Evolutionary conservation across 2,113 vertebrate species (phyloP).

Genomic region (Xyrauchen texanus): DNA sequence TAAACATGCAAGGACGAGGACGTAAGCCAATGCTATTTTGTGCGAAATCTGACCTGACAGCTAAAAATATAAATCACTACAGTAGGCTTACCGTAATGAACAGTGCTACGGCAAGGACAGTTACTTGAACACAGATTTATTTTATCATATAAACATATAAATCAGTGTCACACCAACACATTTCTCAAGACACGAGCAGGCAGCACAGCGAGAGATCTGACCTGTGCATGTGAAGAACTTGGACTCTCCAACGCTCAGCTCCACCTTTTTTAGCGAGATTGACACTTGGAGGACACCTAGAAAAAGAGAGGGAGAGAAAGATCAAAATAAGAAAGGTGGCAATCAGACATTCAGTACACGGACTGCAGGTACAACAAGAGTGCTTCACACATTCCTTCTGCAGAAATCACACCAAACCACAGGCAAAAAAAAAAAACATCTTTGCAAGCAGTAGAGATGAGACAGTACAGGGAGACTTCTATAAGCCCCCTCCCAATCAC

Average conservation of each 20-base stretch:
- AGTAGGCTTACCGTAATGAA: too few relatives aligned
- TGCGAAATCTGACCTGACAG: too few relatives aligned
- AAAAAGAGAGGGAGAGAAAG: conserved; percentile 52
- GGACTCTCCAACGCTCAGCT: conserved; percentile 96
- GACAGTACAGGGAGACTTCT: conserved; percentile 28
- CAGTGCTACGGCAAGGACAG: too few relatives aligned
- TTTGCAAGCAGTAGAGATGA: conserved; percentile 36
- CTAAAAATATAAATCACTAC: too few relatives aligned
- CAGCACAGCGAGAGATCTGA: conserved; percentile 50
- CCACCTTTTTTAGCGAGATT: conserved; percentile 96
- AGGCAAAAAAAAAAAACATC: conserved; percentile 28
- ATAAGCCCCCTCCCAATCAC: conserved; percentile 34
- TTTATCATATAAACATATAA: too few relatives aligned
- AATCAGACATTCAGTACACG: conserved; percentile 31
- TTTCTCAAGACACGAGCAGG: too few relatives aligned
- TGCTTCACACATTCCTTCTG: conserved; percentile 19
- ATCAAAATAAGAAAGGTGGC: not conserved
- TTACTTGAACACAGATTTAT: too few relatives aligned
- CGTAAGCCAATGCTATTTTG: too few relatives aligned
- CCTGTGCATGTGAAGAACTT: conserved; percentile 99
- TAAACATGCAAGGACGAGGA: too few relatives aligned
- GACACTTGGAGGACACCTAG: conserved; percentile 94
- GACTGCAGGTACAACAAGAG: conserved; percentile 32
- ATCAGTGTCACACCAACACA: too few relatives aligned
- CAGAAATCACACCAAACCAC: conserved; percentile 32